Base-by-base conservation (phyloP, 2,888 invertebrate genomes). In the Aphodius granarius region DNA sequence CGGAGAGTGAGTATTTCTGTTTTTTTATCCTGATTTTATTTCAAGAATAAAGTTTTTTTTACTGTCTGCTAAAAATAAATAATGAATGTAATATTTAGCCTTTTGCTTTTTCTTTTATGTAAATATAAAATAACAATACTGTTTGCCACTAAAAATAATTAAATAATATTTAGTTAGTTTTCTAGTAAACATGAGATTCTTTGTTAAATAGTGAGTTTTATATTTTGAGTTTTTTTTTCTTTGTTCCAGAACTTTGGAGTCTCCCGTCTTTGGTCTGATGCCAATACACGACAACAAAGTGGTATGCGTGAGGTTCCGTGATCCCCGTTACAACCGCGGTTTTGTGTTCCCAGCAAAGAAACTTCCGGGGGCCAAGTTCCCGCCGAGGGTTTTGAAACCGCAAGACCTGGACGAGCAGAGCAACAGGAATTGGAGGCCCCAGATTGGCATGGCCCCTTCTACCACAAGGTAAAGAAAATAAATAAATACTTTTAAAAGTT, bases 341-440 rank as follows among this genome's bases (percentile, higher is more conserved):
- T 95, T 91, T 86, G 89, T 95, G 65, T 97, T 95, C 87, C 93
- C 93, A n/a, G 93, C 97, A 64, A 89, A 88, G 18, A 88, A 92
- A 74, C 89, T 94, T 62, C 88, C 90, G 76, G 91, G 91, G 1
- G 94, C 91, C 17, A 89, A 90, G 75, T 92, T 94, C 80, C 95
- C 97, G 1, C 90, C 91, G 0, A 88, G 90, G 78, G 94, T 95
- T 6, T 88, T 97, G 74, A 95, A 95, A 84, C 95, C 96, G 0
- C 92, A 92, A 63, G 92, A 95, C 85, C 89, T 94, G 77, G 86
- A 87, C 2, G 89, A 88, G n/a, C 88, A 90, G 82, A 90, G 92
- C 79, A 91, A 91, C 82, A 90, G 92, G 84, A 92, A 93, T 84
- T 95, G 93, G 91, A 89, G 92, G 74, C 95, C 96, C 5, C 91